These are phyloP conservation scores for Amphipoea oculea DNA, from an alignment of 2,888 invertebrate species.

Conservation along the genomic window DNA sequence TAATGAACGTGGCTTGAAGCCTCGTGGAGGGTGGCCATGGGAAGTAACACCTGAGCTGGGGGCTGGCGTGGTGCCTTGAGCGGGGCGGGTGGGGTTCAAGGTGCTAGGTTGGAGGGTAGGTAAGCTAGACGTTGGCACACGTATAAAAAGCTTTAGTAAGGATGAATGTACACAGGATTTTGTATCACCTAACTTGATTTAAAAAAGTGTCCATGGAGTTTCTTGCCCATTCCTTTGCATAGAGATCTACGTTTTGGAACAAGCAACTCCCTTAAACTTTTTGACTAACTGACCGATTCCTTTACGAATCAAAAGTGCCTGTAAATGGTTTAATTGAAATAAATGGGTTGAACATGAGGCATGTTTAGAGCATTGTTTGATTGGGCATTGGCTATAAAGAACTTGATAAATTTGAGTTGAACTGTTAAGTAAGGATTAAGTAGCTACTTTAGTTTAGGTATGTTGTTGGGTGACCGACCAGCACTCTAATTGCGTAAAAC, in stretches of 20 bases:
- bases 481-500: too few relatives aligned
- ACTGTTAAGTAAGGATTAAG: background rate
- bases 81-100: slow-evolving; percentile 34
- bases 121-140: background rate
- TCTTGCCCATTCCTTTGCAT: background rate
- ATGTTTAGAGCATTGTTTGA: background rate
- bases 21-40: slow-evolving; percentile 41
- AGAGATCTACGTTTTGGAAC: background rate
- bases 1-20: slow-evolving; percentile 38
- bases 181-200: background rate
- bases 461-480: background rate
- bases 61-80: slow-evolving; percentile 25
- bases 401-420: background rate
- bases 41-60: slow-evolving; percentile 55
- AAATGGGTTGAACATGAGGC: background rate
- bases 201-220: background rate
- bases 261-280: background rate
- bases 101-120: slow-evolving; percentile 4
- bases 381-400: background rate
- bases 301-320: background rate
- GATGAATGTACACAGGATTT: background rate
- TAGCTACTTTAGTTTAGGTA: background rate
- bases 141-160: background rate
- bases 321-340: background rate
- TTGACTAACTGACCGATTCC: background rate